These are phyloP conservation scores for Xanthia icteritia DNA, from an alignment of 2,888 invertebrate species.

Conservation along the genomic window DNA sequence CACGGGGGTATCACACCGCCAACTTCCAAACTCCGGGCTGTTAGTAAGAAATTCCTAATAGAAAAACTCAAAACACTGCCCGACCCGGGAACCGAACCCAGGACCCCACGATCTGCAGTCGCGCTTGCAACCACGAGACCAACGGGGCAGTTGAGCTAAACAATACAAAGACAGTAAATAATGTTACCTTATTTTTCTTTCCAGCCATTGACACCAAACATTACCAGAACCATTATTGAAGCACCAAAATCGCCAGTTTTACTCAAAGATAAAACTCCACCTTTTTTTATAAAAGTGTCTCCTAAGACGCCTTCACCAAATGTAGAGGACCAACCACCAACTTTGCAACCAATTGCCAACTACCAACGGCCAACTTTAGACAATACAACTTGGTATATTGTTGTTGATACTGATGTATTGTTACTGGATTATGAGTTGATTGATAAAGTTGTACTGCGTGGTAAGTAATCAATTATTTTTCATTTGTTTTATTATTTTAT, in stretches of 20 bases:
- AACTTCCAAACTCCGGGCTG: too few relatives aligned
- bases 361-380: neutral
- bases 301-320: neutral
- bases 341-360: neutral
- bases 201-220: slow-evolving; percentile 19
- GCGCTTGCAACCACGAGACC: too few relatives aligned
- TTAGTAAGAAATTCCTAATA: too few relatives aligned
- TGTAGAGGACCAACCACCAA: neutral
- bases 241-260: neutral
- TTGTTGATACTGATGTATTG: slow-evolving; percentile 67
- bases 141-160: too few relatives aligned
- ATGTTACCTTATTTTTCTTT: slow-evolving; percentile 21
- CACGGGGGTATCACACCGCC: too few relatives aligned
- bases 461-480: neutral
- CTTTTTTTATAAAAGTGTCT: neutral
- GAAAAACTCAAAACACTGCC: too few relatives aligned
- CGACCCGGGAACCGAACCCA: too few relatives aligned
- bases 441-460: neutral
- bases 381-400: slow-evolving; percentile 66
- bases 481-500: too few relatives aligned
- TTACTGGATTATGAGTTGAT: slow-evolving; percentile 63
- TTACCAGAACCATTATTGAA: neutral
- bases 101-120: too few relatives aligned
- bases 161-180: too few relatives aligned
- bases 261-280: neutral